Evolutionary conservation across 2,888 invertebrate species (phyloP).

Genomic region (Apamea anceps): DNA sequence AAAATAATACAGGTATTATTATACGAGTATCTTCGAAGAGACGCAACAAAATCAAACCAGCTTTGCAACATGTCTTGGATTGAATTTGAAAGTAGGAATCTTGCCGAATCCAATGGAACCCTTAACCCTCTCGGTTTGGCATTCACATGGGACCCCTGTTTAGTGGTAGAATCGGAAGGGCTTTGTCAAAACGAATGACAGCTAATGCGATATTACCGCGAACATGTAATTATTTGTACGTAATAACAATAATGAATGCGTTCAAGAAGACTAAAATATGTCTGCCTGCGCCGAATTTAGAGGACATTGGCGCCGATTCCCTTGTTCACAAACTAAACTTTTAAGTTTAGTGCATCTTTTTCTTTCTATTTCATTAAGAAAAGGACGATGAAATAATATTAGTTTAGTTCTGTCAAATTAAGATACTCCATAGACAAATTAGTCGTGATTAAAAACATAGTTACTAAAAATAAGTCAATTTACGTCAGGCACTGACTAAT

Average conservation of each 20-base stretch:
- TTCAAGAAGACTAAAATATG: background rate
- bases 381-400: too few relatives aligned
- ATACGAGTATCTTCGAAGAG: background rate
- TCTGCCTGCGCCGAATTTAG: background rate
- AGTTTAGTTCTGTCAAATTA: too few relatives aligned
- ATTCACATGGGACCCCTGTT: slow-evolving; percentile 16
- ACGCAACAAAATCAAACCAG: background rate
- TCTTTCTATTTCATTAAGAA: too few relatives aligned
- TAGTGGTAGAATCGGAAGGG: slow-evolving; percentile 8
- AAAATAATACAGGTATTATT: background rate
- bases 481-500: too few relatives aligned
- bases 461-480: too few relatives aligned
- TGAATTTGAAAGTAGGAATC: slow-evolving; percentile 1
- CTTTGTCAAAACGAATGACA: slow-evolving; percentile 11
- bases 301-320: background rate
- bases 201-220: background rate
- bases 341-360: too few relatives aligned
- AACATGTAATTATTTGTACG: slow-evolving; percentile 5
- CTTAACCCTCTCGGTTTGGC: background rate
- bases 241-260: slow-evolving; percentile 13
- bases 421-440: too few relatives aligned
- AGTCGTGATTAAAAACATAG: too few relatives aligned
- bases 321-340: too few relatives aligned
- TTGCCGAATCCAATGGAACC: slow-evolving; percentile 1
- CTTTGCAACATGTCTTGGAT: slow-evolving; percentile 3